A percentile compares a stretch with the other conserved stretches of the same genome.
Evolutionary conservation across 2,797 vertebrate genomes (phyloP).

Genomic region (Acomys russatus): DNA sequence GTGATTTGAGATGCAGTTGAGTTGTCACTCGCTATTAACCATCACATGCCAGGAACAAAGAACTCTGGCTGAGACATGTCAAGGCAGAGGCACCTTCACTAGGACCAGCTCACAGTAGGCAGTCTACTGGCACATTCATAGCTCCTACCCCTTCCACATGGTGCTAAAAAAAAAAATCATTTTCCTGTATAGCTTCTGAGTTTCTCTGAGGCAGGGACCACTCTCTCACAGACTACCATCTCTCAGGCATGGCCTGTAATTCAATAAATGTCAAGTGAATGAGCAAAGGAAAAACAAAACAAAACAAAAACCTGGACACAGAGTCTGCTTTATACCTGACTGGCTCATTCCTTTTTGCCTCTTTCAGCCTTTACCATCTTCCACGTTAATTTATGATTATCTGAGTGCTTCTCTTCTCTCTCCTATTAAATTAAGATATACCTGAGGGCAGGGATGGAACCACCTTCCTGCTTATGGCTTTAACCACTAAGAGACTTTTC

Average conservation of each 20-base stretch:
- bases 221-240: background rate
- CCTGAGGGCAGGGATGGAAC: background rate
- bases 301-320: background rate
- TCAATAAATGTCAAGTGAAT: conserved; percentile 37
- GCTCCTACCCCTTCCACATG: background rate
- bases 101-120: background rate
- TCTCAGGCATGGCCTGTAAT: background rate
- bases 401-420: background rate
- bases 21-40: background rate
- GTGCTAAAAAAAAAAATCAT: background rate
- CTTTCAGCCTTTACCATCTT: background rate
- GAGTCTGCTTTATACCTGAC: background rate
- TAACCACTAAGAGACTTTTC: background rate
- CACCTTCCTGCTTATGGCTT: background rate
- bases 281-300: background rate
- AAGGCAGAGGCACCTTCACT: background rate
- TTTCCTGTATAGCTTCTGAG: background rate
- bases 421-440: background rate
- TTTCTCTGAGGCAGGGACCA: background rate
- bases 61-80: background rate
- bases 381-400: background rate
- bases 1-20: background rate
- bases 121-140: background rate
- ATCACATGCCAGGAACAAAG: background rate
- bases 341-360: background rate